Conservation (phyloP, 2,797 vertebrate genomes). For the Chaunax sp. region DNA sequence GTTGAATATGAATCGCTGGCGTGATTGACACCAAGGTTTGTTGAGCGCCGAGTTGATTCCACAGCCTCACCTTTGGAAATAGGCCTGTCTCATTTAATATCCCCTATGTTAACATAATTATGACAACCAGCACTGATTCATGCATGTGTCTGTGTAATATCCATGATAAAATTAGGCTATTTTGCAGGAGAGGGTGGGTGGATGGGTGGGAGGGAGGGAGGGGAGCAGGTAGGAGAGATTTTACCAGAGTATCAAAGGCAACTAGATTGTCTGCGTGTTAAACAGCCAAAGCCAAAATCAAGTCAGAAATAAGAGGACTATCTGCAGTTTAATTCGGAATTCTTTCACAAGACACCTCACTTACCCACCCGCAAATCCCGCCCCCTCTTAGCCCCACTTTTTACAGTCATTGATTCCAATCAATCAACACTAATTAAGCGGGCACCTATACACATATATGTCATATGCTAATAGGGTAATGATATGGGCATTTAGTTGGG, state of each 20-base stretch:
- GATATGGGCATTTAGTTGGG: conserved; percentile 77
- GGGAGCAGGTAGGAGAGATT: conserved; percentile 55
- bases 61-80: conserved; percentile 82
- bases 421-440: conserved; percentile 80
- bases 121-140: conserved; percentile 80
- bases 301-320: conserved; percentile 78
- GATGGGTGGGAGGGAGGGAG: conserved; percentile 1
- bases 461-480: conserved; percentile 80
- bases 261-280: conserved; percentile 71
- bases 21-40: conserved; percentile 83
- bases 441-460: conserved; percentile 77
- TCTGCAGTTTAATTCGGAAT: conserved; percentile 69
- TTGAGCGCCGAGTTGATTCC: conserved; percentile 77
- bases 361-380: conserved; percentile 69
- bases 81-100: conserved; percentile 84
- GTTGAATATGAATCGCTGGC: conserved; percentile 79
- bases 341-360: conserved; percentile 66
- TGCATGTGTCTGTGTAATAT: conserved; percentile 75
- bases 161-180: conserved; percentile 80
- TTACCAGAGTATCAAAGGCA: conserved; percentile 75
- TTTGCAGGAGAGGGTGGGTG: neutral
- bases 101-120: conserved; percentile 78
- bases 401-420: conserved; percentile 80
- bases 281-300: conserved; percentile 73
- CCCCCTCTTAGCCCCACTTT: conserved; percentile 58